phyloP scores from a whole-genome alignment of 1,140 invertebrate species.

The Macrobrachium rosenbergii region DNA sequence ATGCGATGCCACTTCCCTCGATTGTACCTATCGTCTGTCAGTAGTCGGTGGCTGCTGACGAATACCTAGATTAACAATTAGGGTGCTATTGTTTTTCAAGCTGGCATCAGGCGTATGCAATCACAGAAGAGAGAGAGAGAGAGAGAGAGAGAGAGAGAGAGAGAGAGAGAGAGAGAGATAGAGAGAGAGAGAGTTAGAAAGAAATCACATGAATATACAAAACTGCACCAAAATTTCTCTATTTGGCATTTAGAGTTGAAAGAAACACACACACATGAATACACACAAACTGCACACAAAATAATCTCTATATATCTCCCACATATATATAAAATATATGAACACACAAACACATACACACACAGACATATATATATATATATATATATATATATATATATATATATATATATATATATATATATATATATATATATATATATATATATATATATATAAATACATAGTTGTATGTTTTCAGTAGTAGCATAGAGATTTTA shows the following conservation, averaged over 20 bases:
- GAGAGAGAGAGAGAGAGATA: neutral
- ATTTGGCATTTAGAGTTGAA: too few relatives aligned
- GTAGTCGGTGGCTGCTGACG: too few relatives aligned
- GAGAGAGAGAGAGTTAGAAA: neutral
- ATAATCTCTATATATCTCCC: neutral
- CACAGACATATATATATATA: slow-evolving; percentile 1
- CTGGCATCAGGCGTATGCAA: too few relatives aligned
- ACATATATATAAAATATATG: slow-evolving; percentile 7
- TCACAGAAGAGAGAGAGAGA: neutral
- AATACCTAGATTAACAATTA: too few relatives aligned
- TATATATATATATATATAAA: neutral
- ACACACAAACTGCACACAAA: too few relatives aligned
- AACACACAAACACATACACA: neutral
- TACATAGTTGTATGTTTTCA: too few relatives aligned
- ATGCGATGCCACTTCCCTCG: too few relatives aligned
- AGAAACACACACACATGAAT: too few relatives aligned
- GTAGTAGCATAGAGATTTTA: too few relatives aligned
- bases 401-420: slow-evolving; percentile 16
- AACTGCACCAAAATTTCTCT: neutral
- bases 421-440: slow-evolving; percentile 9
- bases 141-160: neutral
- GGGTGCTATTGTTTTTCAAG: too few relatives aligned
- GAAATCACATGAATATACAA: neutral
- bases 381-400: slow-evolving; percentile 16
- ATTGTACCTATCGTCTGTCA: too few relatives aligned